phyloP scores from a whole-genome alignment of 2,888 invertebrate species.

The Xanthorhoe designata region DNA sequence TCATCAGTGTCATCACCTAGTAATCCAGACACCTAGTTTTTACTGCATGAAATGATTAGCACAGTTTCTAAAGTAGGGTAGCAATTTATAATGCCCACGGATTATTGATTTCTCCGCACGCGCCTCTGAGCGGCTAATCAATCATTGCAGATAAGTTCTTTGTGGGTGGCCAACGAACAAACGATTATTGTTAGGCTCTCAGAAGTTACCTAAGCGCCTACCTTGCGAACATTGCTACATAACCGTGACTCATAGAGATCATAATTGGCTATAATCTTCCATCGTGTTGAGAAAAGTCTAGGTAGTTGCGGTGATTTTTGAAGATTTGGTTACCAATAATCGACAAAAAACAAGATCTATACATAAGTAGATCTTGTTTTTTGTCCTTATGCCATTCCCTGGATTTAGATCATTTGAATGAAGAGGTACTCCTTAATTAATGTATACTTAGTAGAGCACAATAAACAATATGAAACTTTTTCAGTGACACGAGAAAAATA shows the following conservation, averaged over 20 bases:
- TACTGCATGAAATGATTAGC: constrained; percentile 4
- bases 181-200: constrained; percentile 26
- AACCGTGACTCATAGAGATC: constrained; percentile 19
- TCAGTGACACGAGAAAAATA: constrained; percentile 68
- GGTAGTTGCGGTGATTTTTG: too few relatives aligned
- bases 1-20: constrained; percentile 52
- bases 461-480: not conserved
- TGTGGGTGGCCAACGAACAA: constrained; percentile 42
- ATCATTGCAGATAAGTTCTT: constrained; percentile 43
- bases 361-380: too few relatives aligned
- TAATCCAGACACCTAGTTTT: not conserved
- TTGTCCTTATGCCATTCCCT: too few relatives aligned
- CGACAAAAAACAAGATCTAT: too few relatives aligned
- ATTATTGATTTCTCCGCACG: constrained; percentile 45
- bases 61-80: constrained; percentile 22
- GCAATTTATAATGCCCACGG: constrained; percentile 27
- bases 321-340: too few relatives aligned
- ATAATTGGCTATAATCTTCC: not conserved
- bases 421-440: too few relatives aligned
- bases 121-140: constrained; percentile 39
- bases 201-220: constrained; percentile 27
- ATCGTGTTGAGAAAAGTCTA: not conserved
- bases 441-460: not conserved
- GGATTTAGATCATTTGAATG: too few relatives aligned
- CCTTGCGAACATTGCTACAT: constrained; percentile 17